Base-by-base conservation (phyloP, 2,113 vertebrate genomes). In the Silurus glanis region DNA sequence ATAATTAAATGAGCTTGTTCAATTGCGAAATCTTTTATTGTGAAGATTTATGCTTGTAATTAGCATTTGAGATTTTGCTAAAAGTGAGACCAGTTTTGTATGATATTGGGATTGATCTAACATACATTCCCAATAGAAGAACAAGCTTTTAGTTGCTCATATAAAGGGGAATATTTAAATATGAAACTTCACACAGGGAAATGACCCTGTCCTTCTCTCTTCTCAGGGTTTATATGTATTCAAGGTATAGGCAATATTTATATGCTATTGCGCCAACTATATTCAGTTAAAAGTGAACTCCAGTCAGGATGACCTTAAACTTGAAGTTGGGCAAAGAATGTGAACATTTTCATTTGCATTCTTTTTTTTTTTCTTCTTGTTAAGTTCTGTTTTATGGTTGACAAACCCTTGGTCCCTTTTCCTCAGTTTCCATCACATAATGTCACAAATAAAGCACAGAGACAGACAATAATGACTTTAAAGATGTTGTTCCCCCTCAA, bases 91-190 rank as follows among this genome's bases (percentile, higher is more conserved):
- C 79, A 13, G 59, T 74, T 66, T 55, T 51, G 51, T 45, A 83
- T 87, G 17, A 87, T 85, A 83, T 82, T 72, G 72, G 81, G 61
- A 79, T 76, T 90, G 91, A 87, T 91, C 81, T 90, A 85, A 67
- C 56, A 19, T 62, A 25, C 67, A 66, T 83, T 79, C 88, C 59
- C 85, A 80, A 89, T 66, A 87, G 82, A 84, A 84, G 80, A 49
- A 91, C 86, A 74, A 90, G 87, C 62, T 61, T 87, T 74, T 88
- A 75, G 81, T 72, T 87, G 69, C 84, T 92, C 85, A 86, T 91
- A 91, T 92, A 67, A 91, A 82, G 37, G 87, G 86, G 86, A 86
- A 91, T 86, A 90, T 91, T 88, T 92, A 86, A 92, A 91, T 88
- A 84, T 90, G 71, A 92, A 90, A 87, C 83, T 17, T 64, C 82